These are phyloP conservation scores for Euborellia annulipes DNA, from an alignment of 1,140 invertebrate genomes.

Conservation along the genomic window DNA sequence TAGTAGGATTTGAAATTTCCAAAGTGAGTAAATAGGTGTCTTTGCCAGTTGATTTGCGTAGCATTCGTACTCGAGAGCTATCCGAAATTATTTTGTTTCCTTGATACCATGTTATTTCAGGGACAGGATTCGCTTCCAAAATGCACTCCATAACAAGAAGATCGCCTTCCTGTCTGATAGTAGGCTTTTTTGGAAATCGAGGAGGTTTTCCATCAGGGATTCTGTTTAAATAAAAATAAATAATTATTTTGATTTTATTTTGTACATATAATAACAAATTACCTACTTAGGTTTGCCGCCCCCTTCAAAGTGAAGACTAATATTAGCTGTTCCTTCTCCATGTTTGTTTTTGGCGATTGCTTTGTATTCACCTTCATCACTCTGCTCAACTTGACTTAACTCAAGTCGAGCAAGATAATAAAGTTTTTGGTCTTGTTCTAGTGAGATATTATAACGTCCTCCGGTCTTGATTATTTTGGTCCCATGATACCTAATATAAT, in stretches of 20 bases:
- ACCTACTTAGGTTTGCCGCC: slow-evolving; percentile 73
- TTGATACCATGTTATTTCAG: slow-evolving; percentile 92
- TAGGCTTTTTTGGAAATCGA: slow-evolving; percentile 92
- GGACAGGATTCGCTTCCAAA: slow-evolving; percentile 83
- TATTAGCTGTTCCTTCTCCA: slow-evolving; percentile 82
- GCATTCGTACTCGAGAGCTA: slow-evolving; percentile 71
- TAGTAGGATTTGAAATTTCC: slow-evolving; percentile 84
- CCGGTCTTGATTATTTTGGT: slow-evolving; percentile 60
- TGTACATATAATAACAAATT: slow-evolving; percentile 20
- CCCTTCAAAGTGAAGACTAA: slow-evolving; percentile 90
- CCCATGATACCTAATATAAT: slow-evolving; percentile 77
- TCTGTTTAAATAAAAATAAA: slow-evolving; percentile 32
- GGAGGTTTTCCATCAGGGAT: slow-evolving; percentile 89
- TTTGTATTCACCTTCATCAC: slow-evolving; percentile 85
- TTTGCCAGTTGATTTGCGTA: slow-evolving; percentile 65
- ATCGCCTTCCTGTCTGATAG: slow-evolving; percentile 88
- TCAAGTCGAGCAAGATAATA: slow-evolving; percentile 77
- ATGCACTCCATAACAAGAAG: slow-evolving; percentile 89
- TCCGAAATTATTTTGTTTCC: slow-evolving; percentile 66
- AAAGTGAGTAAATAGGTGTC: slow-evolving; percentile 80
- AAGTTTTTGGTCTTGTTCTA: slow-evolving; percentile 71
- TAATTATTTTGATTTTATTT: slow-evolving; percentile 5
- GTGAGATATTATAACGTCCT: slow-evolving; percentile 55
- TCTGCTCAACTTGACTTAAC: slow-evolving; percentile 64
- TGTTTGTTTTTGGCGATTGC: slow-evolving; percentile 82